Conservation (phyloP, 2,113 vertebrate genomes). For the Aegotheles bennettii region DNA sequence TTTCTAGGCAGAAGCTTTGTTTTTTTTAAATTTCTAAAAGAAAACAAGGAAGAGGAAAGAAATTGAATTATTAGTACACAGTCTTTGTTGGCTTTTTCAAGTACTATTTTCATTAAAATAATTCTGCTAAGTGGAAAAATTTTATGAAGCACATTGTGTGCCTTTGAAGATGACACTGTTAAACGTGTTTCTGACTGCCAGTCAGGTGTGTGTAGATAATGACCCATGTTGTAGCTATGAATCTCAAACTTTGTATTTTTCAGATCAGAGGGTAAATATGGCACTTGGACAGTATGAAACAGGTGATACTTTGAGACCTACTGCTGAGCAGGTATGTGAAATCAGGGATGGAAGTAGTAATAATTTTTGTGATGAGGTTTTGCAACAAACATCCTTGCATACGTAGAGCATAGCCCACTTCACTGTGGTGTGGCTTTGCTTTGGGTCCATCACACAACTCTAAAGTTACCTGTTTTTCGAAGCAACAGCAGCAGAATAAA, state of each 20-base stretch:
- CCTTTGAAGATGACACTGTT: background rate
- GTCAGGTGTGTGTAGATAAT: background rate
- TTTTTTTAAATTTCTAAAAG: background rate
- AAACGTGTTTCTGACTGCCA: background rate
- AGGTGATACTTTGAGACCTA: slow-evolving; percentile 14
- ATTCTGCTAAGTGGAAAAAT: background rate
- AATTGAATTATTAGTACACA: background rate
- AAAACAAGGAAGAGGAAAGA: background rate
- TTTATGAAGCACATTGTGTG: background rate
- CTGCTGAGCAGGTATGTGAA: slow-evolving; percentile 72
- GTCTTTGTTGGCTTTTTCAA: background rate
- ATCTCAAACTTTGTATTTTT: background rate
- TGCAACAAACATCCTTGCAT: background rate
- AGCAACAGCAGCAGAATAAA: background rate
- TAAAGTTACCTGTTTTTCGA: background rate
- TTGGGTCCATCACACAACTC: background rate
- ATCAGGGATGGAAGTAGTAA: background rate
- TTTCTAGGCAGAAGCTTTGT: background rate
- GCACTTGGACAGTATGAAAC: slow-evolving; percentile 53
- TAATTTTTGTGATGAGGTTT: background rate
- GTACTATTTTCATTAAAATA: background rate
- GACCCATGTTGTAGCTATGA: rapidly evolving
- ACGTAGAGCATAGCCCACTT: background rate
- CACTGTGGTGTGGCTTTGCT: background rate
- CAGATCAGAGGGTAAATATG: slow-evolving; percentile 70